These are phyloP conservation scores for Acestrorhynchus altus DNA, from an alignment of 2,797 vertebrate species.

Conservation along the genomic window DNA sequence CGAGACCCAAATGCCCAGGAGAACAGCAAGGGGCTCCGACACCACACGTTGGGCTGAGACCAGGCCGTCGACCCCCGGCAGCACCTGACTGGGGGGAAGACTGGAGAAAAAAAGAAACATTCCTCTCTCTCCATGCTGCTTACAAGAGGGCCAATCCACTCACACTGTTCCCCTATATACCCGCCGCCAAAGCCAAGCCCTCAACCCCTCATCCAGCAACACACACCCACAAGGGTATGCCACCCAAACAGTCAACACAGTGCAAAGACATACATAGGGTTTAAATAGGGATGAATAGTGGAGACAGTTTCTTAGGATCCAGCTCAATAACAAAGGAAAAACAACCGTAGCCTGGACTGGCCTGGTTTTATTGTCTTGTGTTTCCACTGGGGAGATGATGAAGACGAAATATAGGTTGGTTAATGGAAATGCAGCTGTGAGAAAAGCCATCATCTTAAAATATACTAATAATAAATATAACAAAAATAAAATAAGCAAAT, in stretches of 20 bases:
- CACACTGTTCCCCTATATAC: slow-evolving; percentile 75
- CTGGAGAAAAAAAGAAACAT: slow-evolving; percentile 62
- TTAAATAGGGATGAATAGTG: slow-evolving; percentile 16
- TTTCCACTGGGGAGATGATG: slow-evolving; percentile 35
- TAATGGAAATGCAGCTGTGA: neutral
- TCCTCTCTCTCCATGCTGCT: slow-evolving; percentile 72
- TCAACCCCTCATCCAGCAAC: slow-evolving; percentile 73
- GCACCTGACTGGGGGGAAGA: slow-evolving; percentile 17
- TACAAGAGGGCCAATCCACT: slow-evolving; percentile 61
- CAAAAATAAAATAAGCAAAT: neutral
- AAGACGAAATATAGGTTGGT: slow-evolving; percentile 12
- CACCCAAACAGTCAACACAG: slow-evolving; percentile 39
- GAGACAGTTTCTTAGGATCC: slow-evolving; percentile 34
- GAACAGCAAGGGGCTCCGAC: slow-evolving; percentile 71
- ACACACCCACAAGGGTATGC: slow-evolving; percentile 65
- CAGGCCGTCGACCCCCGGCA: neutral
- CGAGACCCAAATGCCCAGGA: slow-evolving; percentile 84
- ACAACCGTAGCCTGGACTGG: neutral
- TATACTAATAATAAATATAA: neutral
- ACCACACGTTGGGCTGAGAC: slow-evolving; percentile 67
- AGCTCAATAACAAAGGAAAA: slow-evolving; percentile 10
- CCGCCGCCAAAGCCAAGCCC: slow-evolving; percentile 77
- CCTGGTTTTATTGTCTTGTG: slow-evolving; percentile 39
- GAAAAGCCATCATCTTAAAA: too few species aligned
- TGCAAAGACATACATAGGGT: slow-evolving; percentile 30